These are phyloP conservation scores for Drosophila carrolli DNA, from an alignment of 1,140 invertebrate species.

Conservation along the genomic window DNA sequence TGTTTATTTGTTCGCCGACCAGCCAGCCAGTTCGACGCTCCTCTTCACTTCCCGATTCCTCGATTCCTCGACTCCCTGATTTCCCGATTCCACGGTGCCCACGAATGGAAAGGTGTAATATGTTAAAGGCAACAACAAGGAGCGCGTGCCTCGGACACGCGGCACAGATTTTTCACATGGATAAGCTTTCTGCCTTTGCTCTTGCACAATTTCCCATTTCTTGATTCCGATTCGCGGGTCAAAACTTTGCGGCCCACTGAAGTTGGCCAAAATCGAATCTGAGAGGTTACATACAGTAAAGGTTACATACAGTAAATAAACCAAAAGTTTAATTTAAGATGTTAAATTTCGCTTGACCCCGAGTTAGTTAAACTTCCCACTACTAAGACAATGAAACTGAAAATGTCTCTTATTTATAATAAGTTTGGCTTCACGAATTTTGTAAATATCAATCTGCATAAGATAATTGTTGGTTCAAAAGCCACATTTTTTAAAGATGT, in stretches of 20 bases:
- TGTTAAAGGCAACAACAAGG: conserved; percentile 58
- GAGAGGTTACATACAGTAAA: conserved; percentile 5
- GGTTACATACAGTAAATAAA: conserved; percentile 7
- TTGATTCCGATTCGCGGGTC: conserved; percentile 43
- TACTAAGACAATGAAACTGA: no score
- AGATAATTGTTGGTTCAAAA: no score
- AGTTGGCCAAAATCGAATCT: conserved; percentile 31
- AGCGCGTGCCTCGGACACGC: conserved; percentile 66
- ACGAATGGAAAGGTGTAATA: conserved; percentile 64
- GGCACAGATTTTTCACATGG: conserved; percentile 80
- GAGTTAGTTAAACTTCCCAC: no score
- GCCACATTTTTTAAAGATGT: no score
- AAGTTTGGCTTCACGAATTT: no score
- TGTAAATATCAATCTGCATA: no score
- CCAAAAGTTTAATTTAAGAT: no score
- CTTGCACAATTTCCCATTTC: conserved; percentile 45
- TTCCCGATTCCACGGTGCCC: conserved; percentile 6
- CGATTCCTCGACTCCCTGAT: background rate
- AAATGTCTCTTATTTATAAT: no score
- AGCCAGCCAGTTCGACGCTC: conserved; percentile 3
- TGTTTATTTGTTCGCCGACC: conserved; percentile 65
- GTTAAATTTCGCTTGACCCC: no score
- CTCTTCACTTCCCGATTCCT: conserved; percentile 2
- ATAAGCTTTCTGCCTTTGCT: conserved; percentile 64
- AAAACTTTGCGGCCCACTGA: conserved; percentile 51